These are phyloP conservation scores for Brachyhypopomus occidentalis DNA, from an alignment of 2,113 vertebrate genomes.

Conservation along the genomic window DNA sequence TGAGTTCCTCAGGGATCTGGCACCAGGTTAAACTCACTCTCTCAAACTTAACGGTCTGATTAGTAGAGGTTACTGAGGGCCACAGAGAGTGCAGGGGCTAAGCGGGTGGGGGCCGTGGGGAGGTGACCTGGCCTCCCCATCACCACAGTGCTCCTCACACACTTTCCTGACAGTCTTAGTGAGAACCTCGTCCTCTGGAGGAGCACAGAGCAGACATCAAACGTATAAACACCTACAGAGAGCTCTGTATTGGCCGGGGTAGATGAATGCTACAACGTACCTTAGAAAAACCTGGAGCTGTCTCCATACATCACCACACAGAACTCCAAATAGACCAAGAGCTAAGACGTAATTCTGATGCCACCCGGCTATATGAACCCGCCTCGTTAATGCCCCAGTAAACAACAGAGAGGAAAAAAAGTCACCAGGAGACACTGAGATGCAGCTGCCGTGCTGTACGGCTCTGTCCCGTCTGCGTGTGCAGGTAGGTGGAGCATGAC, in stretches of 20 bases:
- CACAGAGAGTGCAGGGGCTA: conserved; percentile 25
- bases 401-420: conserved; percentile 5
- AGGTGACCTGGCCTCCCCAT: background rate
- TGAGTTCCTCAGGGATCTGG: conserved; percentile 56
- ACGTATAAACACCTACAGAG: conserved; percentile 52
- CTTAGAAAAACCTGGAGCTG: conserved; percentile 12
- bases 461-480: too few relatives aligned
- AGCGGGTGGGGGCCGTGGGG: background rate
- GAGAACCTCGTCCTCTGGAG: conserved; percentile 13
- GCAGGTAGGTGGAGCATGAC: too few relatives aligned
- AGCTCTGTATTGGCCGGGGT: conserved; percentile 8
- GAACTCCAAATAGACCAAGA: conserved; percentile 7
- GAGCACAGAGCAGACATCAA: conserved; percentile 39
- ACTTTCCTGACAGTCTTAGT: conserved; percentile 28
- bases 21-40: conserved; percentile 57
- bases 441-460: too few relatives aligned
- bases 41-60: conserved; percentile 57
- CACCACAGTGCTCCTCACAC: conserved; percentile 40
- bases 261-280: conserved; percentile 9
- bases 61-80: conserved; percentile 36
- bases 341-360: conserved; percentile 2
- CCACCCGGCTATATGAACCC: conserved; percentile 27
- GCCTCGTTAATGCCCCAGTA: conserved; percentile 16
- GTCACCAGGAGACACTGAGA: background rate
- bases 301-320: conserved; percentile 16